Percentiles rank a stretch among this genome's conserved stretches.
Conservation (phyloP, 1,140 invertebrate species). For the Pseudomyrmex concolor region DNA sequence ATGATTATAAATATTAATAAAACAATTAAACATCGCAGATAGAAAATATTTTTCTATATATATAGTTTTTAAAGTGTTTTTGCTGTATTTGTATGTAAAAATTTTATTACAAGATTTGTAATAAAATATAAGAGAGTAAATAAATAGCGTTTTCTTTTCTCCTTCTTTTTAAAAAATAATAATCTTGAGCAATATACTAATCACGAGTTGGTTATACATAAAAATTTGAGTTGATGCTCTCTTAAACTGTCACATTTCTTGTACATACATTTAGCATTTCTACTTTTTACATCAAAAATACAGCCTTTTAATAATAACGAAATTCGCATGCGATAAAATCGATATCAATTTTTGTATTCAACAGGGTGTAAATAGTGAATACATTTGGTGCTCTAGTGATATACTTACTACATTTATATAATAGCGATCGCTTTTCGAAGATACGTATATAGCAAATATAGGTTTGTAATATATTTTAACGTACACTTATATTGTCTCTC, state of each 20-base stretch:
- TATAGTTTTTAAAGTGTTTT: background rate
- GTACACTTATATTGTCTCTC: background rate
- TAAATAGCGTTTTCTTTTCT: background rate
- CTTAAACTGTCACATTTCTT: background rate
- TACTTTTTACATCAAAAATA: conserved; percentile 40
- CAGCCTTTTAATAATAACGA: background rate
- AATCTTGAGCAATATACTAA: background rate
- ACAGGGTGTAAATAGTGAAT: conserved; percentile 36
- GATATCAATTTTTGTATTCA: conserved; percentile 7
- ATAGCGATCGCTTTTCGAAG: conserved; percentile 9
- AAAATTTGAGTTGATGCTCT: conserved; percentile 15
- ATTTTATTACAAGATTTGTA: conserved; percentile 9
- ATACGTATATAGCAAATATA: conserved; percentile 18
- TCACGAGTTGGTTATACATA: background rate
- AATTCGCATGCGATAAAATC: background rate
- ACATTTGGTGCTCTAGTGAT: conserved; percentile 5
- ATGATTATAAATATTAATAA: conserved; percentile 18
- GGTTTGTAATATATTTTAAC: conserved; percentile 13
- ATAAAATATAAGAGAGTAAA: background rate
- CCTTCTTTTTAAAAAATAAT: background rate
- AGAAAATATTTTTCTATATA: background rate
- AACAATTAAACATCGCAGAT: background rate
- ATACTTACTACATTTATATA: conserved; percentile 14
- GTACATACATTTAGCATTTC: conserved; percentile 3
- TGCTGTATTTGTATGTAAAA: background rate